Percentiles rank a stretch among this genome's conserved stretches.
phyloP scores from a whole-genome alignment of 2,888 invertebrate genomes.

The Pachydiplax longipennis region DNA sequence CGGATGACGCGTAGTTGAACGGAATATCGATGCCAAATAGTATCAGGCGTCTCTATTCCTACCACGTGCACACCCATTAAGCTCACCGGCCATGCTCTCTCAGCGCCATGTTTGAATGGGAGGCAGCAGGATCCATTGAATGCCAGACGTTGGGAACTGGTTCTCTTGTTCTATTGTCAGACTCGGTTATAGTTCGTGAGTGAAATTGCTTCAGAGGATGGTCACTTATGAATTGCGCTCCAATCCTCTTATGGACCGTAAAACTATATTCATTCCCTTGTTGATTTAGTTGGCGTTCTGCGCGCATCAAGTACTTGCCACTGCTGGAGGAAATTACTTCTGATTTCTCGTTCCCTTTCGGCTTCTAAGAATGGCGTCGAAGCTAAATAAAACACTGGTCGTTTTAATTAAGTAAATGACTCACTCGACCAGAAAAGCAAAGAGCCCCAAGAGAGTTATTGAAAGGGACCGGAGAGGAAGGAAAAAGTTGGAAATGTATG shows the following conservation, averaged over 20 bases:
- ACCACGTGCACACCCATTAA: not conserved
- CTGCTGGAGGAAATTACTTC: no score
- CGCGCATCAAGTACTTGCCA: no score
- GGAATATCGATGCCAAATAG: not conserved
- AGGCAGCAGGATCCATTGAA: not conserved
- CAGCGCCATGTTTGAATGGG: not conserved
- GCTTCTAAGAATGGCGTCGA: no score
- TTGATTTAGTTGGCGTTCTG: no score
- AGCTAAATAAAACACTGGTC: no score
- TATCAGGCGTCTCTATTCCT: not conserved
- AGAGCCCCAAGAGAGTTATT: no score
- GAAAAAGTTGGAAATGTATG: no score
- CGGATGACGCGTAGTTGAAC: not conserved
- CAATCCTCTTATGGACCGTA: not conserved
- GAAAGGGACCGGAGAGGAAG: no score
- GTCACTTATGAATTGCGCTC: not conserved
- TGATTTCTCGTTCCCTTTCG: no score
- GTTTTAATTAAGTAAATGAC: no score
- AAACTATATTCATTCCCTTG: not conserved
- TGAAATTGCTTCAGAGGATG: not conserved
- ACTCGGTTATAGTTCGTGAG: conserved; percentile 2
- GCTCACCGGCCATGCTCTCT: not conserved
- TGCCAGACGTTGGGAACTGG: not conserved
- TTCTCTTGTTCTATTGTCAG: not conserved
- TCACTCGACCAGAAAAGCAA: no score